Conservation (phyloP, 1,140 invertebrate species). For the Philopotamus ludificatus region DNA sequence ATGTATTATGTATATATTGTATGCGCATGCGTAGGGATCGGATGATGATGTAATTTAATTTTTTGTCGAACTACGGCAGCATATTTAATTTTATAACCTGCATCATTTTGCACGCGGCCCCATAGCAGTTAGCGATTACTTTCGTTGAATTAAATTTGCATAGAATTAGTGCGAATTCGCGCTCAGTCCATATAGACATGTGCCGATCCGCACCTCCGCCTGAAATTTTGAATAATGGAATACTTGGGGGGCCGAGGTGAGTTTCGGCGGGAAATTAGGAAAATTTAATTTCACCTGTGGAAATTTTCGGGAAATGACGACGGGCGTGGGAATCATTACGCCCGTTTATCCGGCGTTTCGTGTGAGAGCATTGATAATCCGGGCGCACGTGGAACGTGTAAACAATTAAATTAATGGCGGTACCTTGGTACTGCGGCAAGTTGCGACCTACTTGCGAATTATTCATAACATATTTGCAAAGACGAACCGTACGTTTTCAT, state of each 20-base stretch:
- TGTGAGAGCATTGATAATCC: constrained; percentile 25
- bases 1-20: too few relatives aligned
- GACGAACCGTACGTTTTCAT: background rate
- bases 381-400: constrained; percentile 5
- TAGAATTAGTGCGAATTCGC: constrained; percentile 21
- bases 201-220: background rate
- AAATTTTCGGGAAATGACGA: constrained; percentile 21
- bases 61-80: background rate
- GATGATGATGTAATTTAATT: too few relatives aligned
- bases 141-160: constrained; percentile 19
- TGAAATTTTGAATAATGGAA: constrained; percentile 27
- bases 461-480: too few relatives aligned
- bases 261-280: constrained; percentile 4
- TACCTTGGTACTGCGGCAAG: background rate
- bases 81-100: background rate
- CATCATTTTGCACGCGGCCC: background rate
- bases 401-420: constrained; percentile 29
- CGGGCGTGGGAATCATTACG: constrained; percentile 10
- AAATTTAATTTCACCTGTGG: constrained; percentile 23
- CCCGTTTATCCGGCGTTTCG: constrained; percentile 20
- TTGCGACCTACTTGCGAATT: background rate
- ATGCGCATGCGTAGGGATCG: too few relatives aligned
- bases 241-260: background rate
- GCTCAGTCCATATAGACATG: constrained; percentile 11
- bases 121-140: background rate